Evolutionary conservation across 2,797 vertebrate species (phyloP), one percentile per base, ranked within the genome.

Genomic region (Decapterus maruadsi): DNA sequence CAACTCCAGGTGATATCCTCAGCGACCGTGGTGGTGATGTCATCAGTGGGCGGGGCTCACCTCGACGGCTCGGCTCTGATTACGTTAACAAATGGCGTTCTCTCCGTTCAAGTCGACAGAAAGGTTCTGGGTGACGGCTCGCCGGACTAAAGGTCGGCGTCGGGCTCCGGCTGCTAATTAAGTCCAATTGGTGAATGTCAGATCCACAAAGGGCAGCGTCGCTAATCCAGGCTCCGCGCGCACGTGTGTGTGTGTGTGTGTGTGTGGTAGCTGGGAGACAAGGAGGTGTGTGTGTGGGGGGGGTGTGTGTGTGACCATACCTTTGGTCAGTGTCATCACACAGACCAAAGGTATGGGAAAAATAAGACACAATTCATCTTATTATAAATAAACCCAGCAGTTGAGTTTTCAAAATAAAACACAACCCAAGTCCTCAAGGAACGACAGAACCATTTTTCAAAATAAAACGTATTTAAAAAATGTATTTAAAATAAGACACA

Each of bases 101-200:
- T 77, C 88, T n/a, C n/a, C 75, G 92, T 94, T 94, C 91, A 92
- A 94, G 92, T 91, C 94, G 92, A 92, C 92, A 91, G 88, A 95
- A 95, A 94, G 93, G 93, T 95, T 95, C 91, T 93, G 92, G 93
- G 85, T 95, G 93, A 95, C 93, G 94, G 94, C 90, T 91, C 80
- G 74, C 88, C 88, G 94, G 92, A 93, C 91, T 91, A 95, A 95
- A 95, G 94, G 94, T 95, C 94, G 95, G 90, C 74, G 59, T 81
- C 87, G 92, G 93, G 91, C 92, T 93, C 93, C 87, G 87, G 82
- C 88, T 89, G 91, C 94, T 95, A 95, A 95, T 95, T 95, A 95
- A 95, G 93, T 94, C 92, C 93, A 95, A 94, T 91, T 93, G 93
- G 91, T 94, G 94, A 95, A 95, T 95, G 94, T 95, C 93, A 95